Conservation (phyloP, 2,113 vertebrate species). For the Prionailurus bengalensis region DNA sequence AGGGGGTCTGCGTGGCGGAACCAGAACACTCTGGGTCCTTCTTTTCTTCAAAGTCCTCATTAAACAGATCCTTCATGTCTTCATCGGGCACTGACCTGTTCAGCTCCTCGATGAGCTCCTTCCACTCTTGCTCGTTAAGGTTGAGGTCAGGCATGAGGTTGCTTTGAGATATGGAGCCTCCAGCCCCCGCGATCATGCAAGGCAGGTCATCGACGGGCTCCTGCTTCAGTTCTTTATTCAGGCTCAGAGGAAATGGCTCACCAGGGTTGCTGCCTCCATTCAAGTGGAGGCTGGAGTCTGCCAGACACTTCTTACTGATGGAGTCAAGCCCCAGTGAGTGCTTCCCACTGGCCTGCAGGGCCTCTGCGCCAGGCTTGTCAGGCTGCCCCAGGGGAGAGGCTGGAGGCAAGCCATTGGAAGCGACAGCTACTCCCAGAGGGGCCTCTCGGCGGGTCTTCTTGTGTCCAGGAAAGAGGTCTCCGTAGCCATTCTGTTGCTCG, state of each 20-base stretch:
- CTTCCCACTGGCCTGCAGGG: conserved; percentile 89
- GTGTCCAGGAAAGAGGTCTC: conserved; percentile 92
- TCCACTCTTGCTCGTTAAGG: conserved; percentile 99
- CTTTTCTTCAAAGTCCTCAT: conserved; percentile 96
- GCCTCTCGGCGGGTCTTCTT: conserved; percentile 94
- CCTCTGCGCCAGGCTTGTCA: conserved; percentile 90
- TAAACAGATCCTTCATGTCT: conserved; percentile 99
- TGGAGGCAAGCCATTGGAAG: conserved; percentile 90
- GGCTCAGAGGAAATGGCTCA: conserved; percentile 88
- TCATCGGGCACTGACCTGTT: conserved; percentile 96
- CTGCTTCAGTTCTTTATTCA: conserved; percentile 96
- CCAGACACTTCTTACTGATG: conserved; percentile 87
- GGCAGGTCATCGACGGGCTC: conserved; percentile 96
- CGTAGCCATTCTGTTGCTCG: conserved; percentile 94
- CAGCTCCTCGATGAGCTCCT: conserved; percentile 98
- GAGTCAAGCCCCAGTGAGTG: conserved; percentile 86
- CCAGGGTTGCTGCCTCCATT: conserved; percentile 87
- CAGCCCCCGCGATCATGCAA: conserved; percentile 93
- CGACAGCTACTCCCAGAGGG: conserved; percentile 87
- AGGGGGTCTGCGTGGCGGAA: conserved; percentile 87
- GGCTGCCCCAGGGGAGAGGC: conserved; percentile 88
- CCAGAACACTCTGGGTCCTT: conserved; percentile 93
- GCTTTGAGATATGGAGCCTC: conserved; percentile 91
- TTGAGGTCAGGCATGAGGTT: conserved; percentile 98
- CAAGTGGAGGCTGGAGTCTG: conserved; percentile 85